Base-by-base conservation (phyloP, 1,140 invertebrate genomes). In the Stegodyphus mimosarum region DNA sequence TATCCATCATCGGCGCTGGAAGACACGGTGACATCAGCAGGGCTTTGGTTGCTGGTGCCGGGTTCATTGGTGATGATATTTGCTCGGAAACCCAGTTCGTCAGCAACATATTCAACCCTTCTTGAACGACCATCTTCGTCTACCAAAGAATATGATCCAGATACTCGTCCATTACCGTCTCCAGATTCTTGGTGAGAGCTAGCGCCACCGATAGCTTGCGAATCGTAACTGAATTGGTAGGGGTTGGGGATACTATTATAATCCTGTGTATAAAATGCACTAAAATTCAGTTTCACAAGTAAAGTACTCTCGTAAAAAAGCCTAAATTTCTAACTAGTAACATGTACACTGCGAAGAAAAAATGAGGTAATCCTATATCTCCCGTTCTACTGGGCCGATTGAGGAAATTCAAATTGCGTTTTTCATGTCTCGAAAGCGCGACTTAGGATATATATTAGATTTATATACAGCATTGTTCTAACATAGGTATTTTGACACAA, bases 51-150 rank as follows among this genome's bases (percentile, higher is more conserved):
- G 52, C 70, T 69, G 6, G 83, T 86, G 9, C 85, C 85, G 13
- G 53, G 71, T 49, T 86, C 85, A 51, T 80, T 86, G 18, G 85
- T 86, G n/a, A 50, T 18, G 6, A 86, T 55, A 10, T 66, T 50
- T 15, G 89, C 89, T 52, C 88, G 50, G 85, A 88, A 90, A 17
- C 89, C 89, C 7, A 86, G 49, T 33, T 89, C 88, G 73, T 90
- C 89, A 18, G 89, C 89, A 1, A 88, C 85, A 84, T 90, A 90
- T 6, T 88, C 88, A 33, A 90, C 89, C 15, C 86, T 79, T 49
- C 89, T 85, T 9, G 81, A 81, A 1, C 80, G 70, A 1, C 89
- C 89, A 69, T 89, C 87, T 7, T 87, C 87, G 6, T 87, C 79
- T 10, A 75, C 64, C 5, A 89, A 83, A 10, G 80, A 75, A 72